Evolutionary conservation across 2,797 vertebrate species (phyloP), one percentile per base, ranked within the genome.

Genomic region (Acestrorhynchus altus): DNA sequence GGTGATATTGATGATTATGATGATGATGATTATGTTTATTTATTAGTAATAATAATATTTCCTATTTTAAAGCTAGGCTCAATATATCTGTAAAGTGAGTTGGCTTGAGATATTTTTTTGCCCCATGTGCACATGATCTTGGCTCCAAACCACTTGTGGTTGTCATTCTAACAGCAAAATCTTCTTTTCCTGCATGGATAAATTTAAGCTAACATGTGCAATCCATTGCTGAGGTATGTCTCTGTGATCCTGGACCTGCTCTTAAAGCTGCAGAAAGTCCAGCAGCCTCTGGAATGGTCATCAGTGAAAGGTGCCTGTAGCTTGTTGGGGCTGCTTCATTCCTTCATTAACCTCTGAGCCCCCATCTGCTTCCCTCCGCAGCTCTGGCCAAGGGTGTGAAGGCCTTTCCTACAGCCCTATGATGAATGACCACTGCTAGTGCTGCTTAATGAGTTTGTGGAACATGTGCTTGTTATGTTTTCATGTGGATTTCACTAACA

Each of bases 341-440:
- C 83, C 79, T 83, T 85, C 82, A 85, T 81, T 84, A 87, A 83
- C 76, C 81, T 78, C 64, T 16, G 52, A 85, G 79, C 78, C 73
- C 74, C 71, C 65, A 76, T 66, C 67, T 84, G 72, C 57, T 77
- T 79, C 73, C 42, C 79, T 72, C 44, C 39, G 78, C 80, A 78
- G 65, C 64, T 77, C 73, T 47, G 67, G 72, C 83, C 79, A 78
- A 82, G 75, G 83, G 85, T 86, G 85, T 83, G 77, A 83, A 77
- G 81, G 79, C 66, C 81, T 76, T 76, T 79, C 80, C 88, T 89
- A 91, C 78, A 81, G 89, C 85, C 81, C 79, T 84, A 77, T 92
- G 90, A 92, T 91, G 85, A 89, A 93, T 90, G 89, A 90, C 83
- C 79, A 79, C 77, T 86, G 86, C 78, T 83, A 76, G 79, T 79